These are phyloP conservation scores for Antheraea assamensis DNA, from an alignment of 2,888 invertebrate genomes.

Conservation along the genomic window DNA sequence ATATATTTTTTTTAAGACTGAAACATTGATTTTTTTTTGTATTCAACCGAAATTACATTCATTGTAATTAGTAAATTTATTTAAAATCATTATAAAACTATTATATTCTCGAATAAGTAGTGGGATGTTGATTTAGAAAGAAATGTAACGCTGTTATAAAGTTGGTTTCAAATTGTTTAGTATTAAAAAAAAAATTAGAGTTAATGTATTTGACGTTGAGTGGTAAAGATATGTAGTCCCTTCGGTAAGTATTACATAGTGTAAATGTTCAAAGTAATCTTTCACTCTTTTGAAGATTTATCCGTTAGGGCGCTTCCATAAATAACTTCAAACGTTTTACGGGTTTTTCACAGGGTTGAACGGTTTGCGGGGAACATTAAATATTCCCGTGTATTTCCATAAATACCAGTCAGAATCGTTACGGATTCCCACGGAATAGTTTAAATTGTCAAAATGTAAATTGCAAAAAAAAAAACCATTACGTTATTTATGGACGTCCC, in stretches of 20 bases:
- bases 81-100: not conserved
- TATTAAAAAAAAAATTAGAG: not conserved
- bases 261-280: not conserved
- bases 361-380: not conserved
- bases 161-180: not conserved
- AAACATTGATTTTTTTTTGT: not conserved
- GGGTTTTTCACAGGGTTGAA: not conserved
- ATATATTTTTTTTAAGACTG: constrained; percentile 1
- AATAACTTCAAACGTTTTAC: not conserved
- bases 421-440: not conserved
- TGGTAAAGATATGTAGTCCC: not conserved
- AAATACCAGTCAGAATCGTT: too few relatives aligned
- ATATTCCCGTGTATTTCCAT: not conserved
- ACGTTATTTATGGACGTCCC: not conserved
- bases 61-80: not conserved
- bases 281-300: not conserved
- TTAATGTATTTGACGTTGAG: not conserved
- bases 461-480: not conserved
- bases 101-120: constrained; percentile 12
- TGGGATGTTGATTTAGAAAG: not conserved
- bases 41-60: not conserved
- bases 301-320: not conserved
- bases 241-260: not conserved
- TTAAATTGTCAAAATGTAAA: not conserved
- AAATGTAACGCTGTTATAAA: not conserved